Conservation (phyloP, 1,140 invertebrate species). For the Paraescarpia echinospica region DNA sequence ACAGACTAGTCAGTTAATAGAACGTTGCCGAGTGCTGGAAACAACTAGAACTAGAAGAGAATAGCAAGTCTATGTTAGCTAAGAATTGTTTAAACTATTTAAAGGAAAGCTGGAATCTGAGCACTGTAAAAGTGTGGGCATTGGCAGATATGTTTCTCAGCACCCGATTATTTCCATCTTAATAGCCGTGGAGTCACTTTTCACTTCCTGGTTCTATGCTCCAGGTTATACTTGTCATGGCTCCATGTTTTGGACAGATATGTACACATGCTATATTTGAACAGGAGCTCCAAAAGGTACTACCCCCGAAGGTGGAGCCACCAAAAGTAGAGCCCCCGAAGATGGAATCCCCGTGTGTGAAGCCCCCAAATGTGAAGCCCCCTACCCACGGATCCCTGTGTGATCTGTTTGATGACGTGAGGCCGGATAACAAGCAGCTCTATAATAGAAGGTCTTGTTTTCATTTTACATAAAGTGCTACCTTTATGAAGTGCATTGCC, state of each 20-base stretch:
- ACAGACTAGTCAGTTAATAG: too few species aligned
- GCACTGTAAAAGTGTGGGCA: neutral
- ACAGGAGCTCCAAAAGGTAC: neutral
- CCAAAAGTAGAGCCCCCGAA: neutral
- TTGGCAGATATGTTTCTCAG: neutral
- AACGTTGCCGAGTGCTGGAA: too few species aligned
- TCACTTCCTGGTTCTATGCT: neutral
- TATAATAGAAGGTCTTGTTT: neutral
- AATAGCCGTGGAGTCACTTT: neutral
- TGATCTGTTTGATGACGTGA: neutral
- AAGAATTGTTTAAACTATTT: neutral
- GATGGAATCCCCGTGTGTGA: neutral
- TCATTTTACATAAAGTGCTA: too few species aligned
- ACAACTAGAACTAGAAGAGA: too few species aligned
- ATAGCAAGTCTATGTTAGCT: too few species aligned
- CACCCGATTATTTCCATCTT: neutral
- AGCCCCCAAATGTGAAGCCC: neutral
- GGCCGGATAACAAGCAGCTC: neutral
- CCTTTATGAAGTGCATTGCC: too few species aligned
- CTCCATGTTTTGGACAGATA: neutral
- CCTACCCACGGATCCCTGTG: neutral
- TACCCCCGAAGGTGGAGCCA: neutral
- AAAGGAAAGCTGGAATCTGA: neutral
- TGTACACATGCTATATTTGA: neutral
- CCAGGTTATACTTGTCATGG: too few species aligned